These are phyloP conservation scores for Falco rusticolus DNA, from an alignment of 2,797 vertebrate genomes.

Conservation along the genomic window DNA sequence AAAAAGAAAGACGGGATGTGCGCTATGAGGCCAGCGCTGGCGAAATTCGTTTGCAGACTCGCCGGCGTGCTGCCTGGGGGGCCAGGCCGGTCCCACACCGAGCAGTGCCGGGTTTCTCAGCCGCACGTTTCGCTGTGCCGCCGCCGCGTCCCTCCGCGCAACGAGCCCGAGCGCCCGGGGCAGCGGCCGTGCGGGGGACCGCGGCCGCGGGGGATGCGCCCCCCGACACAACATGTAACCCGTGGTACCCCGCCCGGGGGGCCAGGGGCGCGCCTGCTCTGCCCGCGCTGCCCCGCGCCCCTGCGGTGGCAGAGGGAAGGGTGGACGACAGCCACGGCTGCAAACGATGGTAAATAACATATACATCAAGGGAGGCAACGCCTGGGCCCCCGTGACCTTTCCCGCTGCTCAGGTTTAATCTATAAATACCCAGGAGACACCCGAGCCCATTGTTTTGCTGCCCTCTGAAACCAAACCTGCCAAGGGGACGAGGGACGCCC, in stretches of 20 bases:
- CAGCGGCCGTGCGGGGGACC: neutral
- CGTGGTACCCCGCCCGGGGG: no score
- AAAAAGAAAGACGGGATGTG: neutral
- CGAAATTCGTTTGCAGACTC: neutral
- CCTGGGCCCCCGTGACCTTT: conserved; percentile 6
- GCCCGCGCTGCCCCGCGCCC: neutral
- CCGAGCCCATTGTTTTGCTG: conserved; percentile 52
- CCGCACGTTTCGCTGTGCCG: neutral
- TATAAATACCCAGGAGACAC: conserved; percentile 52
- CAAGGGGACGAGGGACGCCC: neutral
- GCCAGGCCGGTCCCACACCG: neutral
- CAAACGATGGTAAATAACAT: neutral
- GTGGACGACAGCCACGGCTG: neutral
- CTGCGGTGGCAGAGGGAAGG: neutral
- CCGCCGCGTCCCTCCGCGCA: accelerated
- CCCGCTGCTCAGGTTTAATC: conserved; percentile 30
- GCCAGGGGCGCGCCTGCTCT: no score
- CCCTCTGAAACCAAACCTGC: conserved; percentile 49
- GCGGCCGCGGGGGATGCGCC: neutral
- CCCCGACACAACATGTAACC: no score
- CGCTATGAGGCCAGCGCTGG: neutral
- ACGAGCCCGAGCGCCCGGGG: no score
- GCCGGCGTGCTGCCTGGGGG: accelerated
- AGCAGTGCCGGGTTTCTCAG: neutral
- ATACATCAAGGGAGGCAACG: neutral